Percentiles rank a stretch among this genome's conserved stretches.
Evolutionary conservation across 2,113 vertebrate species (phyloP).

Genomic region (Mustela nigripes): DNA sequence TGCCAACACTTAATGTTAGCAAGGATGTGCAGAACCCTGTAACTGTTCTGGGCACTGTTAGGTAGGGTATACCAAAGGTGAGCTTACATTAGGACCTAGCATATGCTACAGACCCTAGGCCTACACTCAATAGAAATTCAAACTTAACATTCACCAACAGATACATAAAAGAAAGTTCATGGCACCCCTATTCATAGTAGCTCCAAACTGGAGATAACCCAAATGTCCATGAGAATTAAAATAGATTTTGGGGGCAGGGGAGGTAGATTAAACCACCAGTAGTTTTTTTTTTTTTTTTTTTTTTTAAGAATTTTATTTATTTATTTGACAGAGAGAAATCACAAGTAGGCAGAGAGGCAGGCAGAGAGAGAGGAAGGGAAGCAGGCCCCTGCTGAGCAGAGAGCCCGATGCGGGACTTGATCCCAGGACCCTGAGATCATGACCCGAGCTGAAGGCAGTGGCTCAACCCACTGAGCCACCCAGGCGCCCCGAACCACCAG

Average conservation of each 20-base stretch:
- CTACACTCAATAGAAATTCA: background rate
- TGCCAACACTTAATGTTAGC: background rate
- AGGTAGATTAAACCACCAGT: conserved; percentile 81
- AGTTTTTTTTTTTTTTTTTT: conserved; percentile 72
- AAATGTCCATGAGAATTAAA: background rate
- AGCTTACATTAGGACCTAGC: background rate
- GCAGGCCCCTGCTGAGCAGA: too few relatives aligned
- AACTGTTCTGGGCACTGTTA: background rate
- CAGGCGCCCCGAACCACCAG: conserved; percentile 74
- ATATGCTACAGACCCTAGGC: background rate
- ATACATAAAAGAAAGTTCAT: background rate
- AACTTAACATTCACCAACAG: background rate
- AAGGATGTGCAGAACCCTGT: background rate
- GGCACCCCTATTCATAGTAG: background rate
- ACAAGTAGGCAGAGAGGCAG: too few relatives aligned
- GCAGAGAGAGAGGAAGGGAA: too few relatives aligned
- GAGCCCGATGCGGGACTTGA: too few relatives aligned
- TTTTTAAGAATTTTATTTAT: too few relatives aligned
- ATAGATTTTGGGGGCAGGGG: background rate
- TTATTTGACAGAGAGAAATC: too few relatives aligned
- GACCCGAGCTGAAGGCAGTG: too few relatives aligned
- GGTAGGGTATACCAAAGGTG: too few relatives aligned
- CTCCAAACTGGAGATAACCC: background rate
- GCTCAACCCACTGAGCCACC: too few relatives aligned
- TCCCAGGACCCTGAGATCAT: too few relatives aligned